Conservation (phyloP, 2,113 vertebrate species). For the Tenrec ecaudatus region DNA sequence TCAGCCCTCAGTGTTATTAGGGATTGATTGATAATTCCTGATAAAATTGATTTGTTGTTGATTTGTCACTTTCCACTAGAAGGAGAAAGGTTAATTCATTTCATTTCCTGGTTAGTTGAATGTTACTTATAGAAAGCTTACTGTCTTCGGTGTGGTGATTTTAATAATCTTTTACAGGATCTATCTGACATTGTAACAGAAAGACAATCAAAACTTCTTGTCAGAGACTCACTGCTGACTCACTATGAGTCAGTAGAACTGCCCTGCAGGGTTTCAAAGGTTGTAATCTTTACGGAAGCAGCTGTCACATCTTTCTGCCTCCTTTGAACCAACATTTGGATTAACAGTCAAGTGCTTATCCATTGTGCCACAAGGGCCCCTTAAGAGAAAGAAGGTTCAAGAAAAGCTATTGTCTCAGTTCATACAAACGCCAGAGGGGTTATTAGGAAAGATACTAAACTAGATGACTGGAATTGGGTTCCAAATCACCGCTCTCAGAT, state of each 20-base stretch:
- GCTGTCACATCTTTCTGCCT: background rate
- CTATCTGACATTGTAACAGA: background rate
- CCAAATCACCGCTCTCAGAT: background rate
- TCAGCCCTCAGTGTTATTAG: background rate
- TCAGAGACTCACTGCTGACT: background rate
- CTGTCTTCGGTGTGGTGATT: background rate
- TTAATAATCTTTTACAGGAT: background rate
- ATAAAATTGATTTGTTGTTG: slow-evolving; percentile 15
- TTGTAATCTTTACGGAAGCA: background rate
- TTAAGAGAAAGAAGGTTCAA: background rate
- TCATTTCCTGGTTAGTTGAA: background rate
- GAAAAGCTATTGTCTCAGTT: background rate
- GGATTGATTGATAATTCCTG: background rate
- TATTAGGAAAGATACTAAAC: background rate
- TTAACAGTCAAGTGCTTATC: no score
- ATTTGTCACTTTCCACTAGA: slow-evolving; percentile 3
- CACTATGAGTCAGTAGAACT: background rate
- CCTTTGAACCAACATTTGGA: background rate
- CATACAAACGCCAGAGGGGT: background rate
- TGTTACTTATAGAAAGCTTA: background rate
- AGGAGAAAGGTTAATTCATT: background rate
- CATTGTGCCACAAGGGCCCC: background rate
- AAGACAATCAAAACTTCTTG: background rate
- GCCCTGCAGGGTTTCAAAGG: background rate
- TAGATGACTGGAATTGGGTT: background rate